phyloP scores from a whole-genome alignment of 2,888 invertebrate genomes.

The Drosophila kokeensis region DNA sequence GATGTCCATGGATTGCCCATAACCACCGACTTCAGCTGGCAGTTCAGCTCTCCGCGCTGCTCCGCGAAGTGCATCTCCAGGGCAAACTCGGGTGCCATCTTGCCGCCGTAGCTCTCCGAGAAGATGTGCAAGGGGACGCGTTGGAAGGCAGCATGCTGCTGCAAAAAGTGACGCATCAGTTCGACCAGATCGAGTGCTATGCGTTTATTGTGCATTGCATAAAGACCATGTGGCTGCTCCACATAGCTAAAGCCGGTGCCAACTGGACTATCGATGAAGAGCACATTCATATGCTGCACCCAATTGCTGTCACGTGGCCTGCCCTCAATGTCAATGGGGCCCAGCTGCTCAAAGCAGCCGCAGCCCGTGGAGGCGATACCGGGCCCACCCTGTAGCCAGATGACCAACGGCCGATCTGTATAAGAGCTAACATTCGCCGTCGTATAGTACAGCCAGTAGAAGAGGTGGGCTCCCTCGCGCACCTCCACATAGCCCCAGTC shows the following conservation, averaged over 20 bases:
- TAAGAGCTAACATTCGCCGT: constrained; percentile 87
- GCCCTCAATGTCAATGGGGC: constrained; percentile 89
- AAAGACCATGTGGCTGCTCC: constrained; percentile 85
- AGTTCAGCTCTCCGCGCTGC: constrained; percentile 86
- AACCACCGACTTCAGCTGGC: constrained; percentile 91
- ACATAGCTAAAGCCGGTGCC: constrained; percentile 94
- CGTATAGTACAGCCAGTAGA: constrained; percentile 94
- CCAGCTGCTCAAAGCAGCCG: constrained; percentile 93
- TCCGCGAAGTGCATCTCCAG: constrained; percentile 87
- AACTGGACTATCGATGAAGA: constrained; percentile 95
- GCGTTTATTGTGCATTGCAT: constrained; percentile 87
- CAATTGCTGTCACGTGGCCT: constrained; percentile 89
- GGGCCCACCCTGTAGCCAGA: constrained; percentile 96
- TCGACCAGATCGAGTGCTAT: constrained; percentile 91
- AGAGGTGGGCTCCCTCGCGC: constrained; percentile 90
- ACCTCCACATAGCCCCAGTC: constrained; percentile 91
- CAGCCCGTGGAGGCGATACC: constrained; percentile 91
- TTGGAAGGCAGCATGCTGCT: constrained; percentile 89
- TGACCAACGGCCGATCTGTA: constrained; percentile 89
- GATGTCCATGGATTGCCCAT: constrained; percentile 96
- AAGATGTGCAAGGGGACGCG: constrained; percentile 92
- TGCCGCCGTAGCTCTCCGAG: constrained; percentile 96
- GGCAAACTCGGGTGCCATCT: constrained; percentile 95
- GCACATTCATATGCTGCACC: constrained; percentile 91
- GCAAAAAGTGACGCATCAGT: constrained; percentile 89